Percentiles rank a stretch among this genome's conserved stretches.
Conservation (phyloP, 2,113 vertebrate genomes). For the Platysteira castanea region DNA sequence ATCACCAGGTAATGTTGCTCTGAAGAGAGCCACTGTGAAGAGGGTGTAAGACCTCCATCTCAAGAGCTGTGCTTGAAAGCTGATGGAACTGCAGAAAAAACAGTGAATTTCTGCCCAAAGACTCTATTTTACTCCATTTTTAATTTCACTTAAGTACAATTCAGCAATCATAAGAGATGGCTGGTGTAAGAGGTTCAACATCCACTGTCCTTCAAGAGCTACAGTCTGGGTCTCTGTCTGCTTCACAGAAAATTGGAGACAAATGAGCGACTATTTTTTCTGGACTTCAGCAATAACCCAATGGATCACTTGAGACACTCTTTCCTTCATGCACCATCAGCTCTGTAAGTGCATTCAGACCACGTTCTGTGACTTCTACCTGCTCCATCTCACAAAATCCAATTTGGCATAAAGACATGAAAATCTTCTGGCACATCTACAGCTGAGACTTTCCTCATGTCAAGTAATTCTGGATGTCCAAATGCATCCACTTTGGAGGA, state of each 20-base stretch:
- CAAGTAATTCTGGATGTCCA: background rate
- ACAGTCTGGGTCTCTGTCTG: background rate
- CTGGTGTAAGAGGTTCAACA: background rate
- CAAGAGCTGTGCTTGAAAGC: conserved; percentile 31
- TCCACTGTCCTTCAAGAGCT: background rate
- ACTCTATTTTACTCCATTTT: background rate
- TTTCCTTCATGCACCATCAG: background rate
- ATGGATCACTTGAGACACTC: background rate
- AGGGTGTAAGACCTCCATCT: background rate
- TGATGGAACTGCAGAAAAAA: background rate
- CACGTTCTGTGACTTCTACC: background rate
- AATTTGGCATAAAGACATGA: background rate
- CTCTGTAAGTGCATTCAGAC: background rate
- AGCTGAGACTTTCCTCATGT: background rate
- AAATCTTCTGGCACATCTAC: background rate
- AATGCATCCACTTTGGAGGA: background rate
- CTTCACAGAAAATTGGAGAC: background rate
- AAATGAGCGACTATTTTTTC: background rate
- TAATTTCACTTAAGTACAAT: background rate
- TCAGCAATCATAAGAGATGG: background rate
- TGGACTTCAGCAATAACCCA: background rate
- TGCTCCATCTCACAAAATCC: background rate
- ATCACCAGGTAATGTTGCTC: background rate
- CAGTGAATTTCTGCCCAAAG: background rate
- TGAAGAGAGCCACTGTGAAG: background rate